Evolutionary conservation across 30 jellyfish, hydroid and myxozoan genomes (phyloP).

Genomic region (Hydractinia echinata): DNA sequence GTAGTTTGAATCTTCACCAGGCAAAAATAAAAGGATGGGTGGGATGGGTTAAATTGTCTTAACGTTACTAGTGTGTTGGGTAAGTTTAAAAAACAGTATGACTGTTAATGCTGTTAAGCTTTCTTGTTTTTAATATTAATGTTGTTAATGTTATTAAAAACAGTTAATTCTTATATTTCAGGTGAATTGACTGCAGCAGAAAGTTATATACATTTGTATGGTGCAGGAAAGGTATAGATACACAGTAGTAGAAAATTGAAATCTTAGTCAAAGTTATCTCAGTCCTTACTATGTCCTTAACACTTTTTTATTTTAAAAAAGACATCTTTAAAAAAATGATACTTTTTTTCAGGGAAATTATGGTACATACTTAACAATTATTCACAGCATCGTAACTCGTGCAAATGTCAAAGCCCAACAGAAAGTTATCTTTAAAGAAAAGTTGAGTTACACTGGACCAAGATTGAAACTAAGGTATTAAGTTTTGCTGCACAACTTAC

Average conservation of each 20-base stretch:
- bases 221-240: slow-evolving; percentile 5
- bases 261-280: too few species aligned
- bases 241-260: too few species aligned
- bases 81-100: too few species aligned
- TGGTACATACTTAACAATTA: slow-evolving; percentile 76
- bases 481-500: background rate
- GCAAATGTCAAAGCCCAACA: slow-evolving; percentile 39
- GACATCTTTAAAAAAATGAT: too few species aligned
- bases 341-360: slow-evolving; percentile 51
- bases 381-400: slow-evolving; percentile 58
- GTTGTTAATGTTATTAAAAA: background rate
- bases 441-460: slow-evolving; percentile 54
- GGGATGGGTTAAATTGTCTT: too few species aligned
- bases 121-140: background rate
- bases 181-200: slow-evolving; percentile 95
- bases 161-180: background rate
- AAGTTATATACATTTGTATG: slow-evolving; percentile 49
- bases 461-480: slow-evolving; percentile 59
- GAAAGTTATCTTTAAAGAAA: slow-evolving; percentile 52
- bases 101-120: background rate
- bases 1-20: too few species aligned
- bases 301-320: too few species aligned
- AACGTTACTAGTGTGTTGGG: too few species aligned
- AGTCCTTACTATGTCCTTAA: too few species aligned
- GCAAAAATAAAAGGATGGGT: too few species aligned